Evolutionary conservation across 2,113 vertebrate species (phyloP), one percentile per base, ranked within the genome.

Genomic region (Tenrec ecaudatus): DNA sequence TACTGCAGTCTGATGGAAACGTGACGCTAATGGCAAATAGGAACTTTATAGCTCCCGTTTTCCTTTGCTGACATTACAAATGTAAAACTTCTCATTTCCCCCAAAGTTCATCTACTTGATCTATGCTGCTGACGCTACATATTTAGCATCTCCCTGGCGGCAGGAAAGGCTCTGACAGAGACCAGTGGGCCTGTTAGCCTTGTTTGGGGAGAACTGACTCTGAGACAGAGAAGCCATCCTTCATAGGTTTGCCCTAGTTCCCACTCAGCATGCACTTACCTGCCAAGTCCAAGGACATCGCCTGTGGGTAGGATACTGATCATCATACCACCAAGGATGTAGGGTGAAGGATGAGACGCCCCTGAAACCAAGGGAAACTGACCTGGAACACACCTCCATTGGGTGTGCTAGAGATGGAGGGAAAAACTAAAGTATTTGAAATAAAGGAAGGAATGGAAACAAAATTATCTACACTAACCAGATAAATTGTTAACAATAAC

Each of bases 1-100:
- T 84, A 82, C 75, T 20, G 11, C 95, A 94, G 62, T 60, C 89
- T 87, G 87, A 87, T 79, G 69, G 89, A 92, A 95, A 89, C 5
- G 43, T 94, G 95, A 96, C 78, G 12, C 68, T 88, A 90, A 89
- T 92, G 91, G n/a, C 85, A 95, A 95, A 62, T 15, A 76, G 82
- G 57, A 89, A 78, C 33, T 94, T 89, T 84, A 94, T 27, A 87
- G 68, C 78, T 76, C 57, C 53, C 47, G 38, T 69, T 94, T 95
- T 78, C 95, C 92, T 89, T 88, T 79, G 80, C 91, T 96, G 92
- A 91, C 79, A 88, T 90, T 95, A 95, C 82, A 95, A 92, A 93
- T 83, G 82, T 88, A 90, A 95, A 92, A 88, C 9, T 40, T 91
- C 58, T 93, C 90, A 22, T 80, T 90, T 93, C 47, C 79, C 58